phyloP scores from a whole-genome alignment of 30 jellyfish, hydroid and myxozoan species.

The Clytia hemisphaerica region DNA sequence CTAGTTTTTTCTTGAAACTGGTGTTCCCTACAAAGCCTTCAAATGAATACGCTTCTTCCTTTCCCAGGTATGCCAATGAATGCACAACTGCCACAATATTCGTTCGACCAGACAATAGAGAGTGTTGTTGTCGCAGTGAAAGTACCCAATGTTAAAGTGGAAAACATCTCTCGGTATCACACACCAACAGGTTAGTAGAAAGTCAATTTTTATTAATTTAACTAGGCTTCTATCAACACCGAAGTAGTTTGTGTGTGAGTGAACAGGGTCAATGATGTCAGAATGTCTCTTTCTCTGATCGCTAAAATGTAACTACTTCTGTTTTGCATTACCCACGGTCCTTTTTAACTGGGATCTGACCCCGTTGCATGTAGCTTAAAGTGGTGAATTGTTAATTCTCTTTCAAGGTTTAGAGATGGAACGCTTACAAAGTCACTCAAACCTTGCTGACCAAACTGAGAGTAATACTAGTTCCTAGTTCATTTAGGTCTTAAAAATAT shows the following conservation, averaged over 20 bases:
- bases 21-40: neutral
- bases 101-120: conserved; percentile 52
- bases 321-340: too few species aligned
- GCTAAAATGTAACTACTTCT: neutral
- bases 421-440: too few species aligned
- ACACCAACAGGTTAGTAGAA: conserved; percentile 34
- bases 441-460: too few species aligned
- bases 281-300: neutral
- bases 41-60: neutral
- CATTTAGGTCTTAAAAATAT: too few species aligned
- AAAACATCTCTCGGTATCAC: conserved; percentile 69
- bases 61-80: conserved; percentile 55
- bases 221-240: neutral
- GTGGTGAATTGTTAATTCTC: too few species aligned
- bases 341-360: too few species aligned
- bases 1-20: neutral
- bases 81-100: conserved; percentile 45
- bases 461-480: too few species aligned
- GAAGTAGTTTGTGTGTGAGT: neutral
- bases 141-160: conserved; percentile 47
- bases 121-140: conserved; percentile 24
- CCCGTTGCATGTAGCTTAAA: too few species aligned
- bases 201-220: neutral
- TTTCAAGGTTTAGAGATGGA: too few species aligned
- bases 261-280: neutral